Base-by-base conservation (phyloP, 1,140 invertebrate genomes). In the Papilio polytes region DNA sequence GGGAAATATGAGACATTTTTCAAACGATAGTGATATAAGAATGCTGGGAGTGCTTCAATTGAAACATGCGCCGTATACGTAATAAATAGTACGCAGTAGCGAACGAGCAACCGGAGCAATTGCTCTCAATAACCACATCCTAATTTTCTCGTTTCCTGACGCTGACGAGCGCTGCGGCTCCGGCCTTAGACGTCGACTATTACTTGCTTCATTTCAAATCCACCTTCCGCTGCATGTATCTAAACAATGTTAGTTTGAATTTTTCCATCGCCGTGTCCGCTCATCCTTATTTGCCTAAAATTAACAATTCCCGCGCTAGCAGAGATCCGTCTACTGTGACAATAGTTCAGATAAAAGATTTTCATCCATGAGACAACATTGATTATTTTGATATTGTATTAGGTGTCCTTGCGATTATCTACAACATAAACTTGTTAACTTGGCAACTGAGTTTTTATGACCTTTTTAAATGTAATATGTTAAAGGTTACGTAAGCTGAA, bases 81-180 rank as follows among this genome's bases (percentile, higher is more conserved):
- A 79, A 82, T 79, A 81, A 84, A 59, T 79, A 59, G 80, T 80
- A 63, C 82, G 81, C 81, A 73, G 66, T 78, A 73, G 80, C 84
- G 83, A 81, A 80, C 84, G 81, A 84, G 84, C 85, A 86, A 87
- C 84, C 80, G 82, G 84, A 85, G 84, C 91, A 94, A 94, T 94
- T 94, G 92, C 85, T 82, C 85, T 88, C 91, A 94, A 91, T 94
- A 91, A 89, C 88, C 86, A 93, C 92, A 90, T 94, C 92, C 93
- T 94, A 92, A 94, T 94, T 94, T 92, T 90, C 88, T 92, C 88
- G 88, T 90, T 91, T 94, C 93, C 93, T 87, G 85, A 85, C 77
- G 41, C 56, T 26, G 56, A 44, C 31, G 53, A 31, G 31, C 53
- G 36, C 44, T 9, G 53, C 53, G 20, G 22, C 74, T 22, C n/a